Base-by-base conservation (phyloP, 2,113 vertebrate species). In the Lota lota region DNA sequence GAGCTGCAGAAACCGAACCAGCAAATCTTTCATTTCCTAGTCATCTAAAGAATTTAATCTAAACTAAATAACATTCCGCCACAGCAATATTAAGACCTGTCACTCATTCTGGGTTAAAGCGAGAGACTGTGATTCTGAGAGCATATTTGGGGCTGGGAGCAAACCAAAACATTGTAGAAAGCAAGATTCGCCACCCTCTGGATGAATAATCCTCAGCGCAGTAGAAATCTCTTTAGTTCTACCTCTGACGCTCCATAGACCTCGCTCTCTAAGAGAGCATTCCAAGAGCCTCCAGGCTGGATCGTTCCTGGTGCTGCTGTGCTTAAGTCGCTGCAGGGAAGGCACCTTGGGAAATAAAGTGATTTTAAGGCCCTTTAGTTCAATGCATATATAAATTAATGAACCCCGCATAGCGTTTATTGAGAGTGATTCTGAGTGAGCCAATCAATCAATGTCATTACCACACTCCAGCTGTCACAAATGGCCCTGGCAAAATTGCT, bases 261-360 rank as follows among this genome's bases (percentile, higher is more conserved):
- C 58, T 17, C 7, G 24, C 10, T 79, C 79, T 68, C 50, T 73
- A 70, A 77, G 84, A 82, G 76, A 71, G 68, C 64, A 54, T 69
- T 79, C 79, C 77, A 82, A 70, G 63, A 33, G 80, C 78, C 83
- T 75, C 61, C 64, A 65, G 79, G 77, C 79, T 33, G 65, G 58
- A 57, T 10, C 40, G 58, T 71, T 71, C 69, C 63, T 74, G 67
- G 76, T 79, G 76, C 51, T 28, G 62, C 22, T 33, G 28, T 33
- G 7, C 58, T 65, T 66, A 60, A 47, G 66, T 67, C 36, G 63
- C 64, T 59, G 61, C 10, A 63, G 72, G 70, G 20, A 53, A 47
- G 68, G 73, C 74, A 59, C 22, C 68, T 36, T 78, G 74, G 69
- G 76, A 71, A 74, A 68, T 67, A 61, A 67, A 61, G 65, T 33